A percentile compares a stretch with the other conserved stretches of the same genome.
Conservation (phyloP, 2,888 invertebrate species). For the Dolichomitus sp. region DNA sequence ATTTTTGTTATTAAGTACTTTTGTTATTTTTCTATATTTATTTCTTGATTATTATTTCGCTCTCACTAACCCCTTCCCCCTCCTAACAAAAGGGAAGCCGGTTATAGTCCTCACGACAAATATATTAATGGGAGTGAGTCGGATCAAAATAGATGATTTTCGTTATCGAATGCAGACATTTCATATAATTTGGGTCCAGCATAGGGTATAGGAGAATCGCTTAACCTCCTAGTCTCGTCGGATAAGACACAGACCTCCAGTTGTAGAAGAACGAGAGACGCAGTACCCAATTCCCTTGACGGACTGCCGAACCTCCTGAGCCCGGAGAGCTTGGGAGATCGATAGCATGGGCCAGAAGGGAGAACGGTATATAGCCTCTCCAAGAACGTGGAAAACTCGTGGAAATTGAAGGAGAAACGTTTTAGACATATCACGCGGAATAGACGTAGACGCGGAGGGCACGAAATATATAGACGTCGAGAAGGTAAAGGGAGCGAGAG, state of each 20-base stretch:
- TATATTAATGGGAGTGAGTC: too few species aligned
- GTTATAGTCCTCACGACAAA: too few species aligned
- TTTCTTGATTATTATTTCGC: too few species aligned
- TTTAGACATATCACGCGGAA: slow-evolving; percentile 40
- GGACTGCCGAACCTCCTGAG: slow-evolving; percentile 45
- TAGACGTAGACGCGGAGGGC: slow-evolving; percentile 24
- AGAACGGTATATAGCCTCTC: slow-evolving; percentile 18
- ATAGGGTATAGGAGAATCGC: neutral
- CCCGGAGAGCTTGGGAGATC: slow-evolving; percentile 38
- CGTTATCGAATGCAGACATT: neutral
- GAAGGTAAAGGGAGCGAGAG: neutral
- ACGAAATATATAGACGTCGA: slow-evolving; percentile 10
- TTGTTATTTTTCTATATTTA: too few species aligned
- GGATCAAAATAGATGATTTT: neutral
- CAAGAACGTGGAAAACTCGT: slow-evolving; percentile 30
- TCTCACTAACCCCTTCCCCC: too few species aligned
- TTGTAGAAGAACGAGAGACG: slow-evolving; percentile 36
- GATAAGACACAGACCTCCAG: neutral
- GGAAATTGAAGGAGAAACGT: slow-evolving; percentile 46
- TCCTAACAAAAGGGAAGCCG: too few species aligned
- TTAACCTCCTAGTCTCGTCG: neutral
- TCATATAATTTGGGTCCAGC: neutral
- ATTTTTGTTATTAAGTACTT: too few species aligned
- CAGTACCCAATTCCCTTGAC: slow-evolving; percentile 53
- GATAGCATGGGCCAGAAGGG: slow-evolving; percentile 38